Conservation (phyloP, 2,113 vertebrate genomes). For the Pan troglodytes region NHGRI_mPanTro3-v2.1_pri NC_072412.2:56598001-56598500, state of each 20-base stretch:
- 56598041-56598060: rapidly evolving
- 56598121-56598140: not conserved
- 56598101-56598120: not conserved
- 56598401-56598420: not conserved
- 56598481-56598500: not conserved
- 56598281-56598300: not conserved
- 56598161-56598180: rapidly evolving
- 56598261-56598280: not conserved
- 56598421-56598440: not conserved
- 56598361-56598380: not conserved
- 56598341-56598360: not conserved
- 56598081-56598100: not conserved
- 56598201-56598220: not conserved
- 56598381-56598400: not conserved
- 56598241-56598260: not conserved
- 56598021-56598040: not conserved
- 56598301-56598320: not conserved
- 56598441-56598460: not conserved
- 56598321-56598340: not conserved
- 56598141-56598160: not conserved
- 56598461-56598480: not conserved
- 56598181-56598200: not conserved
- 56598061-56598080: not conserved
- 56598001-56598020: too few species aligned
- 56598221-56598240: not conserved